Base-by-base conservation (phyloP, 2,113 vertebrate species). In the Sander vitreus region DNA sequence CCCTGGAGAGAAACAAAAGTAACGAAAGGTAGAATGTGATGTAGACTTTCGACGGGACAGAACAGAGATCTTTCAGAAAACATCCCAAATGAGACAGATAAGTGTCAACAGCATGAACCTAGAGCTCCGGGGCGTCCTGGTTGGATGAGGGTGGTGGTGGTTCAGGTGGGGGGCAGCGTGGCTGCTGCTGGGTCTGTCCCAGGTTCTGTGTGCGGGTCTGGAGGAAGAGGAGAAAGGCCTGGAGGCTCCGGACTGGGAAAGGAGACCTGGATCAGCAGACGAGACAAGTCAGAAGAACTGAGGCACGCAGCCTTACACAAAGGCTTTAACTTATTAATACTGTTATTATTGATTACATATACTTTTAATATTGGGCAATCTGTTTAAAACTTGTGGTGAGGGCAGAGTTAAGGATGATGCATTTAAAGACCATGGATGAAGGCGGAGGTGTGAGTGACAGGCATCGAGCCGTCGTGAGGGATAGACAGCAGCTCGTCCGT, bases 401-500 rank as follows among this genome's bases (percentile, higher is more conserved):
- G 14, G 88, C 85, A 0, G 74, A 80, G 47, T 47, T 80, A 47
- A 86, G 86, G 63, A 90, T 76, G 76, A 92, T 60, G 58, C 0
- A 0, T 76, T 75, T 23, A 59, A 2, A n/a, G 51, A 87, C 83
- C 71, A 67, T 77, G 71, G n/a, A 94, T 66, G 23, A 89, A 89
- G 8, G 93, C 91, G 0, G 80, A 89, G 14, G 64, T 84, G 50
- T 90, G 93, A 69, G 92, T 92, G 75, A 96, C 88, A 0, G 96
- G 95, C 77, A 96, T 86, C 0, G 96, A 97, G 23, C 97, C 97
- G 3, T 98, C 97, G 0, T 91, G 58, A 1, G 97, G 97, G 23
- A 96, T 91, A 2, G 87, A 88, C 73, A 99, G 87, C 0, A 99
- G 93, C 80, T 99, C 97, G 25, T 99, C 96, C 0, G 97, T 99